These are phyloP conservation scores for Luscinia luscinia DNA, from an alignment of 2,797 vertebrate genomes.

Conservation along the genomic window DNA sequence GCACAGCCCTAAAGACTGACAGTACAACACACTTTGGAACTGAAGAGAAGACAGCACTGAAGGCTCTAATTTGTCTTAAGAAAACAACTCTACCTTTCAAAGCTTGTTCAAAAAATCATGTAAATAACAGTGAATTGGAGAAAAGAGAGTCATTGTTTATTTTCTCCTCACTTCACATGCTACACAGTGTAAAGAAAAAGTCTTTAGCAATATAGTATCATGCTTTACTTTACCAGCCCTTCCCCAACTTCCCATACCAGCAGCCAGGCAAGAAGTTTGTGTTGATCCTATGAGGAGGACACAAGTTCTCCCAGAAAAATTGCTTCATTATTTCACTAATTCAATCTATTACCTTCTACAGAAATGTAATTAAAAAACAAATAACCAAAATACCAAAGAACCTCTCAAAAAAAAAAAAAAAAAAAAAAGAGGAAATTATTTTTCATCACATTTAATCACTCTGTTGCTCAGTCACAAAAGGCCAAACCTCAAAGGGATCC, in stretches of 20 bases:
- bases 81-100: slow-evolving; percentile 44
- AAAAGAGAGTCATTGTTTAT: background rate
- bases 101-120: background rate
- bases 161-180: background rate
- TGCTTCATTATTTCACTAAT: background rate
- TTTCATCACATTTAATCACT: background rate
- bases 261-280: background rate
- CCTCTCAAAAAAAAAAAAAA: background rate
- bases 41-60: background rate
- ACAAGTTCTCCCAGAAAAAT: background rate
- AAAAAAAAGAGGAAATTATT: background rate
- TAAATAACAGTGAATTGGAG: background rate
- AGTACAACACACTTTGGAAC: background rate
- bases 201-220: background rate
- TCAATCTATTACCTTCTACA: background rate
- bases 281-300: background rate
- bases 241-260: background rate
- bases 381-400: background rate
- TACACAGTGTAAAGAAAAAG: background rate
- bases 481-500: background rate
- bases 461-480: background rate
- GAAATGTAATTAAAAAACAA: background rate
- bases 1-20: background rate
- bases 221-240: background rate
- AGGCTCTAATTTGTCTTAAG: slow-evolving; percentile 14